Percentiles rank a stretch among this genome's conserved stretches.
Evolutionary conservation across 2,797 vertebrate species (phyloP).

Genomic region (Morus bassanus): DNA sequence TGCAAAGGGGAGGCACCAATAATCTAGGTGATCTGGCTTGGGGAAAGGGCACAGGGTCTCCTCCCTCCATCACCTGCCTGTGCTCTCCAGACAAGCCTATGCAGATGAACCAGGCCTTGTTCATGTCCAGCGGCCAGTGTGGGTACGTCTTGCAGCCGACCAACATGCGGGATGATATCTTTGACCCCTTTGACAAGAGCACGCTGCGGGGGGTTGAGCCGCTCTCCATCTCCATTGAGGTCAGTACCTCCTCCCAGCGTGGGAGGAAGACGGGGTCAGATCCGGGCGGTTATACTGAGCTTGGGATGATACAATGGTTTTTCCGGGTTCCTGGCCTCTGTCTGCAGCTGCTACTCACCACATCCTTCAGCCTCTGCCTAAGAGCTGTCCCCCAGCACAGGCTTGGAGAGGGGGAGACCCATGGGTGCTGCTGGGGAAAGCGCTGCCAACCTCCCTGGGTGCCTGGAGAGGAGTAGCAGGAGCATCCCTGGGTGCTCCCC

Average conservation of each 20-base stretch:
- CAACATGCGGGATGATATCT: constrained; percentile 93
- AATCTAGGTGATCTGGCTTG: background rate
- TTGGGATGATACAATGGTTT: background rate
- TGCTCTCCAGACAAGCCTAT: constrained; percentile 91
- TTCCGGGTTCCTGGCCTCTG: background rate
- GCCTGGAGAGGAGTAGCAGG: background rate
- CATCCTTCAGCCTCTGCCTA: background rate
- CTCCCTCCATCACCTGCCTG: background rate
- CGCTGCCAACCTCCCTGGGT: accelerated
- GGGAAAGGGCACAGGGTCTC: background rate
- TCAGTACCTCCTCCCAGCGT: constrained; percentile 30
- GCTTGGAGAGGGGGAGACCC: background rate
- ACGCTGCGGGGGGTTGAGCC: constrained; percentile 85
- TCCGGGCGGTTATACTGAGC: background rate
- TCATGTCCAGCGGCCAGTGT: constrained; percentile 90
- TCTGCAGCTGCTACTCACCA: background rate
- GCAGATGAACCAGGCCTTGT: constrained; percentile 99
- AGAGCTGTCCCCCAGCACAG: background rate
- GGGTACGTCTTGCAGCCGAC: constrained; percentile 92
- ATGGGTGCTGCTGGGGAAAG: background rate
- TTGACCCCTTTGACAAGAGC: constrained; percentile 93
- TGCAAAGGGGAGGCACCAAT: background rate
- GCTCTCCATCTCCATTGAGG: constrained; percentile 88
- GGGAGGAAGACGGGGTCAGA: background rate
- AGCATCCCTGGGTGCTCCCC: background rate